phyloP scores from a whole-genome alignment of 2,113 vertebrate species.

The Heterotis niloticus region DNA sequence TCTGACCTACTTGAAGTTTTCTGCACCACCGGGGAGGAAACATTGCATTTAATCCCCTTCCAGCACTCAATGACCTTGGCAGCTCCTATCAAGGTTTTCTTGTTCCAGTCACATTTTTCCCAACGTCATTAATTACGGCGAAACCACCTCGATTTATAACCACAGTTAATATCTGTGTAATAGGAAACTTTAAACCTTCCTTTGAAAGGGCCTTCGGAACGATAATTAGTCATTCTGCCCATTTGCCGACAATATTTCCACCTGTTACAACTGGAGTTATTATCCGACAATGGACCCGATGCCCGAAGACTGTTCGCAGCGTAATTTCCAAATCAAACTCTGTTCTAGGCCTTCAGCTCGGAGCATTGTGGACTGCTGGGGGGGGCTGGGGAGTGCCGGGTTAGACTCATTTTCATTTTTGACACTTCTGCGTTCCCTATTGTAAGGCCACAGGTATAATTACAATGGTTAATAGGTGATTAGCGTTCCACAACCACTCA shows the following conservation, averaged over 20 bases:
- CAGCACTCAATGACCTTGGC: background rate
- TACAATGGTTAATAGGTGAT: background rate
- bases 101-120: background rate
- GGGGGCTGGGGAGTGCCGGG: background rate
- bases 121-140: background rate
- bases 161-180: background rate
- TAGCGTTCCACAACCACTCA: background rate
- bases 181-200: slow-evolving; percentile 9
- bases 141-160: background rate
- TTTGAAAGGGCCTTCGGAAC: background rate
- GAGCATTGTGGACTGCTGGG: background rate
- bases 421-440: background rate
- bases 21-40: background rate
- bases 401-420: background rate
- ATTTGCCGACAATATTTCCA: background rate
- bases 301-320: background rate
- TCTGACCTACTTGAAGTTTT: background rate
- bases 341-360: background rate
- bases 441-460: background rate
- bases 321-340: background rate
- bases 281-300: background rate
- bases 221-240: slow-evolving; percentile 11
- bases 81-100: background rate
- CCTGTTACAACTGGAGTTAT: slow-evolving; percentile 11
- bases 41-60: background rate